Base-by-base conservation (phyloP, 30 jellyfish, hydroid and myxozoan species). In the Hydractinia echinata region DNA sequence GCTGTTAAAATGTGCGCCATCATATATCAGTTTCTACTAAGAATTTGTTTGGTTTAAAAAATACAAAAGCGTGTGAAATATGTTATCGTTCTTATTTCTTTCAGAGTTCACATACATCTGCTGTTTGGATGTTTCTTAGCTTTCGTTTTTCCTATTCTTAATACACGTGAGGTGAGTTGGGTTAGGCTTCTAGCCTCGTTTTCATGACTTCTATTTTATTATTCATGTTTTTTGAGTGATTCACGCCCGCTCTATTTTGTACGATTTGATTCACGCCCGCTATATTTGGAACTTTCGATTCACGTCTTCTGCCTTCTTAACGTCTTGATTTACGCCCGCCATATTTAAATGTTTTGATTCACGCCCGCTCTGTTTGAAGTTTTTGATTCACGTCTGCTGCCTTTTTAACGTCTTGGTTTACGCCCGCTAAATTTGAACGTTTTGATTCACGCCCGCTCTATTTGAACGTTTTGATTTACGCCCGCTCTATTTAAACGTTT, bases 61-160 rank as follows among this genome's bases (percentile, higher is more conserved):
- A 30, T 30, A 30, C 2, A 30, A 30, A 30, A 30, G 44, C 44
- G 2, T 30, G 44, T 30, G 44, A 30, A 30, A 30, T 30, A 30
- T 30, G 44, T 30, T 30, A 30, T 30, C 44, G 44, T 30, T 30
- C 44, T 30, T 30, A 1, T 52, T 51, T n/a, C 44, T 82, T 69
- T 13, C 44, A 93, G 99, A 87, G 70, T 93, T 10, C 99, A 93
- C 76, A 53, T 86, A 49, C 99, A 93, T 87, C 74, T 87, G 8
- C 72, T 93, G 50, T 93, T 93, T 87, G 99, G 99, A 7, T 95
- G 96, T 48, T 93, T 93, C 69, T 87, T 93, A 49, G 99, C 99
- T 4, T 61, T 93, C 60, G 61, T 93, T 15, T 61, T 93, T 4
- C 99, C 99, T 13, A 95, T 93, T 77, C 84, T 93, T 15, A 93